A percentile compares a stretch with the other conserved stretches of the same genome.
Conservation (phyloP, 2,888 invertebrate genomes). For the Apamea monoglypha region DNA sequence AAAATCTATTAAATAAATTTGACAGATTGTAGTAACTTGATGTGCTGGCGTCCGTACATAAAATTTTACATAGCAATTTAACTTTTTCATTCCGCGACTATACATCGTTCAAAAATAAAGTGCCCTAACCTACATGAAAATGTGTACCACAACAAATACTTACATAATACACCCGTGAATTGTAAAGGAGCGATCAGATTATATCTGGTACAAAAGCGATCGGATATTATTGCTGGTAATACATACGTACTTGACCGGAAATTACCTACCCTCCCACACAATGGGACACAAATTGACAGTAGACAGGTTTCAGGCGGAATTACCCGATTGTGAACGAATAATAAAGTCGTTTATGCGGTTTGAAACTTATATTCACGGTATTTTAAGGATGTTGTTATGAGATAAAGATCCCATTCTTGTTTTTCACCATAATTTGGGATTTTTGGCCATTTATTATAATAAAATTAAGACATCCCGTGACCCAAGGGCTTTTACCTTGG, state of each 20-base stretch:
- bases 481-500: too few species aligned
- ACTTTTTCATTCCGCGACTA: neutral
- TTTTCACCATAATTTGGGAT: neutral
- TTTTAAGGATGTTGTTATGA: neutral
- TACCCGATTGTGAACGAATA: slow-evolving; percentile 20
- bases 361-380: neutral
- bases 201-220: slow-evolving; percentile 30
- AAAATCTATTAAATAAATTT: too few species aligned
- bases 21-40: too few species aligned
- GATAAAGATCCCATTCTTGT: neutral
- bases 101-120: neutral
- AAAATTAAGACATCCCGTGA: too few species aligned
- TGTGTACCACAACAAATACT: neutral
- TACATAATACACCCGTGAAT: slow-evolving; percentile 24
- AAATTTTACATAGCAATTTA: neutral
- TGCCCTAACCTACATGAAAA: neutral
- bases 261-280: slow-evolving; percentile 55
- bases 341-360: neutral
- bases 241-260: slow-evolving; percentile 58
- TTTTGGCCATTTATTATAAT: neutral
- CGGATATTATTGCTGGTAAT: slow-evolving; percentile 42
- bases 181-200: slow-evolving; percentile 39
- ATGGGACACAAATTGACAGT: slow-evolving; percentile 51
- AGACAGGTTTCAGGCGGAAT: slow-evolving; percentile 20
- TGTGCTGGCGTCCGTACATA: too few species aligned